Conservation (phyloP, 1,140 invertebrate species). For the Achatina immaculata region DNA sequence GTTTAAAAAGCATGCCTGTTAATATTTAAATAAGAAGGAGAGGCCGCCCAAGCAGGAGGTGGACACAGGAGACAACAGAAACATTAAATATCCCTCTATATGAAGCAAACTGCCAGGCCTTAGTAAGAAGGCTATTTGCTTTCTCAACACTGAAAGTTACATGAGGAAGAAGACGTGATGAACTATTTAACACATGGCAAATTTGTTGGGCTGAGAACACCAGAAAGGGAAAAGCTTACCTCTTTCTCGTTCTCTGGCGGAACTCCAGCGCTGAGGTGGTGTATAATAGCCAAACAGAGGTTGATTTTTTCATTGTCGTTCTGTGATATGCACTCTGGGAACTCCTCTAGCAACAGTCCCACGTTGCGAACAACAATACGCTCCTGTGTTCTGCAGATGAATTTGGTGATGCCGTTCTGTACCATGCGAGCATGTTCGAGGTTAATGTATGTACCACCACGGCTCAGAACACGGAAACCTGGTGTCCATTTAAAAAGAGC, state of each 20-base stretch:
- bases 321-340: constrained; percentile 20
- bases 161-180: too few species aligned
- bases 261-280: not conserved
- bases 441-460: not conserved
- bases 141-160: too few species aligned
- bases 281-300: constrained; percentile 16
- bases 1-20: too few species aligned
- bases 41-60: too few species aligned
- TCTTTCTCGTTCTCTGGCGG: constrained; percentile 13
- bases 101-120: too few species aligned
- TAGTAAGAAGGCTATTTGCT: too few species aligned
- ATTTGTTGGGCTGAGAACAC: too few species aligned
- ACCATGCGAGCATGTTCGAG: not conserved
- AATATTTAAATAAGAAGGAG: too few species aligned
- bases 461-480: constrained; percentile 35
- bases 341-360: constrained; percentile 4
- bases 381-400: not conserved
- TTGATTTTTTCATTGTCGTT: not conserved
- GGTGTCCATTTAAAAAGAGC: constrained; percentile 47
- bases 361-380: constrained; percentile 20
- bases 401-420: constrained; percentile 10
- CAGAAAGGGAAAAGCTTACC: not conserved
- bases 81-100: too few species aligned
- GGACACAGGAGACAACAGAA: too few species aligned
- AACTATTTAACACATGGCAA: too few species aligned